These are phyloP conservation scores for Elachura formosa DNA, from an alignment of 2,113 vertebrate species.

Conservation along the genomic window DNA sequence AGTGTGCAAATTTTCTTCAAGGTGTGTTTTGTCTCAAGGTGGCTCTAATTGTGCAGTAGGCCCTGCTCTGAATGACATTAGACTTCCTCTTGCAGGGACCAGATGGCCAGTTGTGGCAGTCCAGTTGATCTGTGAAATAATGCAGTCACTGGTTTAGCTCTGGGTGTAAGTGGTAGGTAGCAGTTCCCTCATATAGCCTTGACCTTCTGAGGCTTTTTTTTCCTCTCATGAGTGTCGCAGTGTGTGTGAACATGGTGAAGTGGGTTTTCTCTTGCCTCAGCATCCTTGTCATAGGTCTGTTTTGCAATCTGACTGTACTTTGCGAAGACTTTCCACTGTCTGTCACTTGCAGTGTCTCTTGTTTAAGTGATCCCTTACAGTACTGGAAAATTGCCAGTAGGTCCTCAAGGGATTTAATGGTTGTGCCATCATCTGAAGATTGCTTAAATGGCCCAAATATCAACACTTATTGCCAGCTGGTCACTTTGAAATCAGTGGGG, in stretches of 20 bases:
- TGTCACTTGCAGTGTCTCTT: not conserved
- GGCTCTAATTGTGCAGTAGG: not conserved
- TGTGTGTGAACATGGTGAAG: not conserved
- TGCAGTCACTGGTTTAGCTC: not conserved
- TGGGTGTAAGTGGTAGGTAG: not conserved
- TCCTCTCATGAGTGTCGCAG: not conserved
- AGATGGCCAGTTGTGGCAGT: accelerated
- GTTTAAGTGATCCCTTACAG: not conserved
- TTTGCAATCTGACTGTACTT: not conserved
- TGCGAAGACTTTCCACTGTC: not conserved
- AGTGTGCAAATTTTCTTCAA: not conserved
- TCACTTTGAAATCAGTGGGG: not conserved
- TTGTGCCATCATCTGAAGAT: not conserved
- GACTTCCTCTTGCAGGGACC: not conserved
- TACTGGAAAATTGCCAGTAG: not conserved
- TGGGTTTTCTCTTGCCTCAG: not conserved
- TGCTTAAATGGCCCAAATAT: not conserved
- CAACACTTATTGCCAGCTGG: not conserved
- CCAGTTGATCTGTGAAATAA: not conserved
- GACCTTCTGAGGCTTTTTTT: not conserved
- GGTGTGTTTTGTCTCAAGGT: not conserved
- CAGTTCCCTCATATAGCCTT: not conserved
- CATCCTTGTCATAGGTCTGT: not conserved
- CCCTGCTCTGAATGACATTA: not conserved
- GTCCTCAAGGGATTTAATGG: not conserved